These are phyloP conservation scores for Corapipo altera DNA, from an alignment of 2,113 vertebrate species.

Conservation along the genomic window DNA sequence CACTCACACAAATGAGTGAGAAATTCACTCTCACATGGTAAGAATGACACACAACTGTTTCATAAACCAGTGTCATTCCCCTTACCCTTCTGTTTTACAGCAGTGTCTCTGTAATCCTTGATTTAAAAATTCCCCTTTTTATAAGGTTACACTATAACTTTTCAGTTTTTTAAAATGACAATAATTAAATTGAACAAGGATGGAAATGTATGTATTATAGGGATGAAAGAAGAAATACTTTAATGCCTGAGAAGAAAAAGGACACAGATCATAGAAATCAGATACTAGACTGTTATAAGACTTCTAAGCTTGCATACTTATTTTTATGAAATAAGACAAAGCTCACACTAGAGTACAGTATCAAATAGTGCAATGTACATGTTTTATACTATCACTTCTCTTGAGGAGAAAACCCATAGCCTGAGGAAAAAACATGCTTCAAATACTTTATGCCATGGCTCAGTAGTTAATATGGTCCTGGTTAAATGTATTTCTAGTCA, in stretches of 20 bases:
- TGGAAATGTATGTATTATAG: neutral
- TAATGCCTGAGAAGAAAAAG: neutral
- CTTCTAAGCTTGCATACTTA: neutral
- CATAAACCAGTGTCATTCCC: neutral
- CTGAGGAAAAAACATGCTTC: neutral
- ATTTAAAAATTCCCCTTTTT: neutral
- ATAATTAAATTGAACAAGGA: neutral
- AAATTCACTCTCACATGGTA: accelerated
- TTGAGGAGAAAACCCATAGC: accelerated
- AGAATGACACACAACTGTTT: neutral
- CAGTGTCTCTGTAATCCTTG: neutral
- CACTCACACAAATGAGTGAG: neutral
- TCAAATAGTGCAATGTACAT: neutral
- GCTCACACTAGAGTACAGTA: neutral
- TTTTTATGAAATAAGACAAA: neutral
- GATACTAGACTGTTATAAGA: neutral
- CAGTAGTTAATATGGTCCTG: neutral
- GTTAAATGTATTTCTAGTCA: neutral
- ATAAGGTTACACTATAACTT: neutral
- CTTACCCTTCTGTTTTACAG: neutral
- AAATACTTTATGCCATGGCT: neutral
- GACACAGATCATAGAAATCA: neutral
- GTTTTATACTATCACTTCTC: neutral
- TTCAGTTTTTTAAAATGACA: neutral
- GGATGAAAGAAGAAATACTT: neutral